A percentile compares a stretch with the other conserved stretches of the same genome.
Conservation (phyloP, 2,888 invertebrate genomes). For the Drosophila barbarae region DNA sequence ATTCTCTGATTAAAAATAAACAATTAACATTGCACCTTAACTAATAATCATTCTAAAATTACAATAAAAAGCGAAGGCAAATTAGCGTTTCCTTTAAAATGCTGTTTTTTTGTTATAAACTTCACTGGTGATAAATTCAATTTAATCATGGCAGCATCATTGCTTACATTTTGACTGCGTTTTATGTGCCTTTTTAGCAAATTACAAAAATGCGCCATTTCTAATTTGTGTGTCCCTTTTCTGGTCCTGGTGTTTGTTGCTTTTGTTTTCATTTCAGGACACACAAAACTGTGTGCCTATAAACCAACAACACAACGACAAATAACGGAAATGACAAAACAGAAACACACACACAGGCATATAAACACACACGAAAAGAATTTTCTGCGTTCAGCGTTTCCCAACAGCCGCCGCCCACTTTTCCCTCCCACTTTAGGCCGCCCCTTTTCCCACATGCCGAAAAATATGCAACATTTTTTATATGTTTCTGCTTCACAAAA, state of each 20-base stretch:
- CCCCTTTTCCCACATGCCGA: slow-evolving; percentile 46
- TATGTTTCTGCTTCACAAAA: slow-evolving; percentile 71
- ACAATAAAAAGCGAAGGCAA: not conserved
- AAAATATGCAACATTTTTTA: slow-evolving; percentile 73
- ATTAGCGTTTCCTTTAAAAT: not conserved
- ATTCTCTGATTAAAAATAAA: not conserved
- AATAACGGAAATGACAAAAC: slow-evolving; percentile 46
- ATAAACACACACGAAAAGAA: slow-evolving; percentile 15
- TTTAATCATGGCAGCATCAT: slow-evolving; percentile 32
- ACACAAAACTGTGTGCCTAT: slow-evolving; percentile 57
- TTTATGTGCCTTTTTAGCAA: slow-evolving; percentile 71
- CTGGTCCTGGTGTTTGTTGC: slow-evolving; percentile 12
- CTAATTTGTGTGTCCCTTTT: slow-evolving; percentile 25
- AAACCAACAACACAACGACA: slow-evolving; percentile 49
- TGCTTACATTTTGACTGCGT: slow-evolving; percentile 52
- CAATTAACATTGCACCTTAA: not conserved
- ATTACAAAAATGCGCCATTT: slow-evolving; percentile 70
- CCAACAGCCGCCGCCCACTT: not conserved
- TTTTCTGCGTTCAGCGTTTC: slow-evolving; percentile 19
- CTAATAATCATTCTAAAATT: not conserved
- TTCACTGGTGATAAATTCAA: not conserved
- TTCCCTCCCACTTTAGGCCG: slow-evolving; percentile 2
- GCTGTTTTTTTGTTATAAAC: too few species aligned
- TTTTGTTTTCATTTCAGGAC: slow-evolving; percentile 31
- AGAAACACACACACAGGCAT: slow-evolving; percentile 17